phyloP scores from a whole-genome alignment of 2,797 vertebrate genomes.

The Rallus crepitans region DNA sequence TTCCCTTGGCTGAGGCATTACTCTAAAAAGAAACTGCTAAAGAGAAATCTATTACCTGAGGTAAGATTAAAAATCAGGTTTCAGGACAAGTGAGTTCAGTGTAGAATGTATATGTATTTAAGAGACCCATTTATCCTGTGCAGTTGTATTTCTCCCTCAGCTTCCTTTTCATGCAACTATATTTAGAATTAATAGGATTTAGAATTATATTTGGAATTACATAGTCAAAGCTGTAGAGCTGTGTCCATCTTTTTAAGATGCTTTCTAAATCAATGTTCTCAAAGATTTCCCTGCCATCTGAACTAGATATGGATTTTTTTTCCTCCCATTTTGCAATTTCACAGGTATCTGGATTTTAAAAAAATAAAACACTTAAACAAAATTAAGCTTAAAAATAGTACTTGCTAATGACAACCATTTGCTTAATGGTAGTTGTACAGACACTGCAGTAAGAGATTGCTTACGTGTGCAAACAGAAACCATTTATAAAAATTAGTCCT shows the following conservation, averaged over 20 bases:
- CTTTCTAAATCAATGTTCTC: not conserved
- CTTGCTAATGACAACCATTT: not conserved
- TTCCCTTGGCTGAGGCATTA: not conserved
- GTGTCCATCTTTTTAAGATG: not conserved
- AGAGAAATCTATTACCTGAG: not conserved
- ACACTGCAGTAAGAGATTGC: not conserved
- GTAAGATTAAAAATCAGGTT: slow-evolving; percentile 23
- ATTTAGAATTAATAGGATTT: slow-evolving; percentile 27
- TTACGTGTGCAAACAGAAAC: slow-evolving; percentile 25
- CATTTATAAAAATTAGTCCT: not conserved
- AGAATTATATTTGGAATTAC: slow-evolving; percentile 15
- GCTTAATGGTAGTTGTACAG: not conserved
- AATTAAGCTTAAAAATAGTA: not conserved
- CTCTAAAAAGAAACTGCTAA: slow-evolving; percentile 26
- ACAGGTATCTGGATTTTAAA: not conserved
- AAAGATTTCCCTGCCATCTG: not conserved
- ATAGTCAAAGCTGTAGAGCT: not conserved
- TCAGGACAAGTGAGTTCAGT: not conserved
- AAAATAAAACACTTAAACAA: not conserved
- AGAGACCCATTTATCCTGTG: not conserved
- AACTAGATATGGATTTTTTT: not conserved
- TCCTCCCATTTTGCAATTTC: not conserved
- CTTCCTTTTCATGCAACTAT: not conserved
- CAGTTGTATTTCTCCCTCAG: not conserved
- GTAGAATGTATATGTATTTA: not conserved